Percentiles rank a stretch among this genome's conserved stretches.
These are phyloP conservation scores for Artibeus lituratus DNA, from an alignment of 2,797 vertebrate species.

Conservation along the genomic window DNA sequence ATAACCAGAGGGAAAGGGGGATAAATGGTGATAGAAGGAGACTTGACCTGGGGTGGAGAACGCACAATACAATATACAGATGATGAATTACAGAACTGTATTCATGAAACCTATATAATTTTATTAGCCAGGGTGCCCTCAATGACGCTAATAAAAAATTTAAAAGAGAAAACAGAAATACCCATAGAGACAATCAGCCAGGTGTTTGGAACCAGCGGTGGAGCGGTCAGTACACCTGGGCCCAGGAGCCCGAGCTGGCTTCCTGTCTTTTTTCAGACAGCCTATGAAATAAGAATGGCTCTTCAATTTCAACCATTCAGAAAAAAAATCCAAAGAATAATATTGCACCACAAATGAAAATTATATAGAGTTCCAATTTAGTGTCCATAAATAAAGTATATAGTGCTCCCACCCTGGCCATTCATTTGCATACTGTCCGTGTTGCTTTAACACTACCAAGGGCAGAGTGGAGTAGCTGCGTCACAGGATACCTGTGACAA, in stretches of 20 bases:
- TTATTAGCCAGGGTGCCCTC: not conserved
- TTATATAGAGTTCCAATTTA: not conserved
- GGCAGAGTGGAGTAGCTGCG: not conserved
- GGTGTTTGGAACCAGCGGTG: not conserved
- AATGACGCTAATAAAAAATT: not conserved
- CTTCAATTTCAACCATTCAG: not conserved
- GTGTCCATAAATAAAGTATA: not conserved
- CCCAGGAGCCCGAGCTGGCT: not conserved
- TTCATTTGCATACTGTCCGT: accelerated
- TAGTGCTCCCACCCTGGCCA: not conserved
- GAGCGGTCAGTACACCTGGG: not conserved
- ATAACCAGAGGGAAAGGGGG: not conserved
- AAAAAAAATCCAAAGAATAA: not conserved
- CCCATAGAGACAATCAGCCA: not conserved
- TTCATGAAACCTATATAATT: not conserved
- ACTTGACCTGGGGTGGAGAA: not conserved
- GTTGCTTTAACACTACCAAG: not conserved
- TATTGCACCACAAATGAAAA: not conserved
- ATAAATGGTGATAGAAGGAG: not conserved
- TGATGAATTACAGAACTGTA: not conserved
- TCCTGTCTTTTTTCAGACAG: not conserved
- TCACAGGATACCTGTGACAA: not conserved
- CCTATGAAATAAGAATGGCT: not conserved
- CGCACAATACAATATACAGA: not conserved
- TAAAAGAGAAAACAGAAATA: not conserved